phyloP scores from a whole-genome alignment of 2,797 vertebrate genomes.

The Labeo calbasu region DNA sequence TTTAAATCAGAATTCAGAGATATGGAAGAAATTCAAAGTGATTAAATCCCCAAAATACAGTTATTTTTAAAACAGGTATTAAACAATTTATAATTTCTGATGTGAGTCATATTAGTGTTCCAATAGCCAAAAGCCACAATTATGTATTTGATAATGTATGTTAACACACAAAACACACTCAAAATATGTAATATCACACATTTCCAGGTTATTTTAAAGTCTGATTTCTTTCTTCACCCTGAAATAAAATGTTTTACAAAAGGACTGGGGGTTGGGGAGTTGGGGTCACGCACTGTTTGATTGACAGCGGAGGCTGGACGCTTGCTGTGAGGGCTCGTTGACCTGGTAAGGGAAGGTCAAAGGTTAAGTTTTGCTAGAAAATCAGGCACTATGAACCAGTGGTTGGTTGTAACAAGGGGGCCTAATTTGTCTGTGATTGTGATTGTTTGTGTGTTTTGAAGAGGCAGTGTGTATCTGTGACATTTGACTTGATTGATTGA shows the following conservation, averaged over 20 bases:
- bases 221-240: neutral
- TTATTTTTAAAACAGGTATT: neutral
- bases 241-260: constrained; percentile 13
- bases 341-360: constrained; percentile 68
- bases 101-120: neutral
- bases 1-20: neutral
- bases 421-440: constrained; percentile 67
- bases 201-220: neutral
- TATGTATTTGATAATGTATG: too few relatives aligned
- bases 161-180: neutral
- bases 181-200: neutral
- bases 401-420: constrained; percentile 62
- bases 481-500: constrained; percentile 23
- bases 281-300: constrained; percentile 57
- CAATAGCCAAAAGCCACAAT: neutral
- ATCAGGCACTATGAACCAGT: constrained; percentile 24
- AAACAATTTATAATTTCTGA: neutral
- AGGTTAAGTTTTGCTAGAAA: constrained; percentile 67
- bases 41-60: neutral
- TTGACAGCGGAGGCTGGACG: constrained; percentile 64
- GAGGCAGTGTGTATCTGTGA: constrained; percentile 9
- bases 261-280: neutral
- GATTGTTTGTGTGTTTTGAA: constrained; percentile 43
- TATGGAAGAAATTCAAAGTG: neutral
- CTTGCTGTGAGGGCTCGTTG: constrained; percentile 69